These are phyloP conservation scores for Synanthedon vespiformis DNA, from an alignment of 2,888 invertebrate genomes.

Conservation along the genomic window DNA sequence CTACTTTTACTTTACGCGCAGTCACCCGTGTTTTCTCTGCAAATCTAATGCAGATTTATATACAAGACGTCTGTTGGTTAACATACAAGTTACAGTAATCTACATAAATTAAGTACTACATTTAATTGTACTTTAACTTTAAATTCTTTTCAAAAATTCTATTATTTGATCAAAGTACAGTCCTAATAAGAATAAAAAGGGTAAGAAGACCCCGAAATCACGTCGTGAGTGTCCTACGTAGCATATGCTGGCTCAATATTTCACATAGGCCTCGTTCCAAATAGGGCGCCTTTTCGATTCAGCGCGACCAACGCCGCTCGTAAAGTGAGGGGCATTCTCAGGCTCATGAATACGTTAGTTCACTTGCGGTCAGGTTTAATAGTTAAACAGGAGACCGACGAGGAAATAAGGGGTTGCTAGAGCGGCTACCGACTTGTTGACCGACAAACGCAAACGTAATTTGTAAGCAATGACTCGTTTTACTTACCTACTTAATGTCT, in stretches of 20 bases:
- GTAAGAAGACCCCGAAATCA: slow-evolving; percentile 11
- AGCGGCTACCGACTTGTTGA: neutral
- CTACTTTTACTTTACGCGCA: too few species aligned
- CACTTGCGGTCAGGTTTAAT: slow-evolving; percentile 49
- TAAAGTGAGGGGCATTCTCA: slow-evolving; percentile 50
- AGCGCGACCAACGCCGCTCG: slow-evolving; percentile 55
- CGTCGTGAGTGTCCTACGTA: slow-evolving; percentile 29
- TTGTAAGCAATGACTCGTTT: neutral
- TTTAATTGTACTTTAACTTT: too few species aligned
- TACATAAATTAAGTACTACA: too few species aligned
- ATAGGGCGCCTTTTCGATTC: slow-evolving; percentile 58
- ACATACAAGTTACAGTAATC: too few species aligned
- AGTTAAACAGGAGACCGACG: slow-evolving; percentile 35
- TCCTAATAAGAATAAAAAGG: slow-evolving; percentile 12
- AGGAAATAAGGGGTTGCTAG: slow-evolving; percentile 3
- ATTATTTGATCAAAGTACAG: slow-evolving; percentile 4
- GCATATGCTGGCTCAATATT: slow-evolving; percentile 45
- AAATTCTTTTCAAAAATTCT: neutral
- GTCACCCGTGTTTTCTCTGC: too few species aligned
- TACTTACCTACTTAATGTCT: neutral
- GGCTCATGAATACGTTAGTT: slow-evolving; percentile 65
- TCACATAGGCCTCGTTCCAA: slow-evolving; percentile 38
- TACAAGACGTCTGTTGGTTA: too few species aligned
- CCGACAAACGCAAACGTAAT: slow-evolving; percentile 1
- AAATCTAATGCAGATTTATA: too few species aligned